Base-by-base conservation (phyloP, 2,113 vertebrate genomes). In the Sialia sialis region DNA sequence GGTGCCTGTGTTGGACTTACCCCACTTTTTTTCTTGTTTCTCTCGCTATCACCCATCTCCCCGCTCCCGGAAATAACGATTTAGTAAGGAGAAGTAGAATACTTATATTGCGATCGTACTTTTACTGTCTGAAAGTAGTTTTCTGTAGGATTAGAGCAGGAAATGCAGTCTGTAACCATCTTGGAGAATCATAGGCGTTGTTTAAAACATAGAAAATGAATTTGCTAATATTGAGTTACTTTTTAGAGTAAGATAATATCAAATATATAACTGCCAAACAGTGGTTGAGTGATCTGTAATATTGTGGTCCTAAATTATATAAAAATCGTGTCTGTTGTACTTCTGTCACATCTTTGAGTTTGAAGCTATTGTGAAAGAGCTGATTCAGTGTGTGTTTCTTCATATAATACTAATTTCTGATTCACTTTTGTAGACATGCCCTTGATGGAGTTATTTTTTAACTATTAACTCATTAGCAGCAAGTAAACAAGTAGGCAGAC, bases 401-500 rank as follows among this genome's bases (percentile, higher is more conserved):
- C 30, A 7, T 62, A 2, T 49, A 72, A 23, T 55, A n/a, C 46
- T 38, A 9, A 32, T 80, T 94, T 87, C 32, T 86, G 54, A 76
- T 21, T 79, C 63, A 4, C 19, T 83, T 89, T 64, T 69, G 74
- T 89, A 64, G 68, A 34, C 62, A 20, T 96, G 93, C 67, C 91
- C 92, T 97, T 93, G 84, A 16, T 92, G 46, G 64, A 64, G 93
- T 96, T 95, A 95, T 89, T 90, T 94, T 97, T 96, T 97, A 97
- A 97, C 90, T 78, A 49, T 92, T 95, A 94, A 94, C 84, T 90
- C 51, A 52, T 93, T 89, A 87, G 74, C 72, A 85, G 64, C 70
- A 90, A 85, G 85, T 94, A 96, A 97, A 96, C 94, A 96, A 75
- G 63, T 51, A 77, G 44, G 29, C 93, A 97, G 97, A 97, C 95